Evolutionary conservation across 2,797 vertebrate genomes (phyloP).

Genomic region (Falco rusticolus): DNA sequence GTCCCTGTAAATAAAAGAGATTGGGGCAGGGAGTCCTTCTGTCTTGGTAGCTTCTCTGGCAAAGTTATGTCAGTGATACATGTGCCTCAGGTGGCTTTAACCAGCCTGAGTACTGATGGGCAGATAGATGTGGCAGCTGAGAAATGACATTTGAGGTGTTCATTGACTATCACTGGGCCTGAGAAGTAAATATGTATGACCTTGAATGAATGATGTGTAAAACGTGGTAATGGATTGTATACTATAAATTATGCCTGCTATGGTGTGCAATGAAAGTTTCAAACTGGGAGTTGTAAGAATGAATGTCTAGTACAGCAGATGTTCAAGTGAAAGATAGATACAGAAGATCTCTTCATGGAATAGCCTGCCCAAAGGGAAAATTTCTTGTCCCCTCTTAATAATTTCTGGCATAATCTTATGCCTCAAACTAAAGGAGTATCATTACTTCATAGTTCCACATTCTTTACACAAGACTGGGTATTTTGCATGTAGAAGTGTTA

Average conservation of each 20-base stretch:
- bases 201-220: neutral
- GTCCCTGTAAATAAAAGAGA: neutral
- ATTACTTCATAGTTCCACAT: neutral
- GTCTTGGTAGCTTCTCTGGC: neutral
- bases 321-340: neutral
- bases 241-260: neutral
- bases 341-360: neutral
- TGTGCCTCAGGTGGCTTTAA: neutral
- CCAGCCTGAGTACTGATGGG: neutral
- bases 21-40: neutral
- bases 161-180: neutral
- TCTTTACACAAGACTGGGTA: neutral
- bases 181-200: neutral
- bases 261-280: neutral
- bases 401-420: neutral
- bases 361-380: neutral
- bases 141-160: neutral
- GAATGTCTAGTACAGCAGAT: neutral
- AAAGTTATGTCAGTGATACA: accelerated
- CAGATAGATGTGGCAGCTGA: neutral
- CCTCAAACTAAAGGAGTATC: neutral
- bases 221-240: neutral
- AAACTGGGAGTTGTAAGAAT: neutral
- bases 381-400: neutral
- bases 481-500: neutral